These are phyloP conservation scores for Microctonus brassicae DNA, from an alignment of 2,888 invertebrate species.

Conservation along the genomic window DNA sequence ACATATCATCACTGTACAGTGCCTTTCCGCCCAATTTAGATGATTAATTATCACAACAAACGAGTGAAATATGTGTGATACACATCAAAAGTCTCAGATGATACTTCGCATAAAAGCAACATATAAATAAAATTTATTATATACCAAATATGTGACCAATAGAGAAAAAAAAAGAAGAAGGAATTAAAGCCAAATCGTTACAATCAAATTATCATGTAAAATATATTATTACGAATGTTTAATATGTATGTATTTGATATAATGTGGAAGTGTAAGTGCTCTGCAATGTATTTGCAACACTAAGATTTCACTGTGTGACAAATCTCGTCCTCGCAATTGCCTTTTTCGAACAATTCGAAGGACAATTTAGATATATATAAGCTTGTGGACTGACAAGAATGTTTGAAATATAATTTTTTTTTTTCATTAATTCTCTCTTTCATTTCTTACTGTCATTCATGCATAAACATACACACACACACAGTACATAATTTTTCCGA, in stretches of 20 bases:
- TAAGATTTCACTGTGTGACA: background rate
- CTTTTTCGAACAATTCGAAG: background rate
- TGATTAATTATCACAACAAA: background rate
- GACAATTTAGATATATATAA: background rate
- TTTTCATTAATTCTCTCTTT: background rate
- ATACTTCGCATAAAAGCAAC: background rate
- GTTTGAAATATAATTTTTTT: background rate
- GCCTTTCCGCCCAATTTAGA: background rate
- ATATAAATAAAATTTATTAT: background rate
- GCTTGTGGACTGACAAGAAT: background rate
- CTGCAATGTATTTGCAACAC: background rate
- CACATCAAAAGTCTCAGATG: background rate
- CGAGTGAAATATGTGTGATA: background rate
- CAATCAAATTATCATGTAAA: slow-evolving; percentile 17
- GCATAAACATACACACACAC: too few species aligned
- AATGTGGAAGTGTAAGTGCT: background rate
- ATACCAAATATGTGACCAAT: slow-evolving; percentile 27
- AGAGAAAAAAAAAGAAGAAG: background rate
- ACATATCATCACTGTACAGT: background rate
- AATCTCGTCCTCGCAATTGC: background rate
- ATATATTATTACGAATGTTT: background rate
- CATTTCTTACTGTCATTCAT: background rate
- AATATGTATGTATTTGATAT: background rate
- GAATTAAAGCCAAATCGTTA: slow-evolving; percentile 13
- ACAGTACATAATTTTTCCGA: background rate